Evolutionary conservation across 2,888 invertebrate genomes (phyloP), one percentile per base, ranked within the genome.

Genomic region (Aquatica leii): DNA sequence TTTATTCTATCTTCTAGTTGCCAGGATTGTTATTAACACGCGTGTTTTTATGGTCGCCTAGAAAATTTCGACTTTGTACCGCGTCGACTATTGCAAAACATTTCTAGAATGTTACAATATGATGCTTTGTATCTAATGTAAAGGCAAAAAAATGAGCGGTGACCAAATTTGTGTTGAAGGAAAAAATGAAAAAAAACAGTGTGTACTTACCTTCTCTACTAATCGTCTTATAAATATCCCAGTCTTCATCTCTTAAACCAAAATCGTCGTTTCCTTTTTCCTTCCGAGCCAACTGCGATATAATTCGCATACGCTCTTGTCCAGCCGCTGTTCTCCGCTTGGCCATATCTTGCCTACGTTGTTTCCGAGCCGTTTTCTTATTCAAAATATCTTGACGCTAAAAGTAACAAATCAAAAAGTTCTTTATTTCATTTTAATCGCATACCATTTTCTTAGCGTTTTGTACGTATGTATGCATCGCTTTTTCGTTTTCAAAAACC

Each of bases 191-290:
- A 69, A 71, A 34, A 8, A 34, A 34, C 9, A 34, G 34, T 34
- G 8, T n/a, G n/a, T n/a, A n/a, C n/a, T 12, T 5, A 80, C 81
- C 81, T 76, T 88, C 88, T 74, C 86, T 84, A 74, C 88, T 91
- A 57, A 97, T 94, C 18, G 89, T 93, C 83, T 97, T 97, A 77
- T 97, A 97, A 1, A 97, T 95, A 82, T 97, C 95, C 97, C 97
- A 97, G 79, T 97, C 97, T 76, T 95, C 94, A 80, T 97, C 97
- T 72, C 94, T 87, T 83, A 92, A 89, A 24, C 97, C 97, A 83
- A 97, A 97, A 79, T 97, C 96, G 76, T 96, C 95, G 66, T 90
- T 89, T 71, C 91, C 87, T 73, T 89, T 90, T 73, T 90, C 90
- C 74, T 90, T 90, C 20, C 87, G 83, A 1, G 97, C 96, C 62